Conservation (phyloP, 2,888 invertebrate species). For the Netelia fuscicornis region DNA sequence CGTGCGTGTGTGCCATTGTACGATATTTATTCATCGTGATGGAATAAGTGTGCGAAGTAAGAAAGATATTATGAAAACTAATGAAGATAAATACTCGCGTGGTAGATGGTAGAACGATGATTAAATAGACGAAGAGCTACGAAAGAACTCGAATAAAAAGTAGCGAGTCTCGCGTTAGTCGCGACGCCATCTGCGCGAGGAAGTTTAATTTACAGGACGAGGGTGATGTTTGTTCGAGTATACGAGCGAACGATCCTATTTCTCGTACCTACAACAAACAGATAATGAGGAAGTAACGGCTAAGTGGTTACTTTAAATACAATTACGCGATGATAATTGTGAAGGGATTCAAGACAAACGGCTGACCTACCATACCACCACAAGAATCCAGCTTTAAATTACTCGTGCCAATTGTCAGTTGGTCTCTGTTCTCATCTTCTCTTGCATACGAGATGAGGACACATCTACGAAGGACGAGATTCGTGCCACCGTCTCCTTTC, state of each 20-base stretch:
- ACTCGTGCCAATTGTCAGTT: conserved; percentile 28
- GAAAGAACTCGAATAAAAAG: conserved; percentile 46
- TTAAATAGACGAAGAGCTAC: conserved; percentile 45
- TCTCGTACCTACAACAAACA: conserved; percentile 31
- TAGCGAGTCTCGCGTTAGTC: conserved; percentile 9
- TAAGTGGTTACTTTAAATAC: conserved; percentile 46
- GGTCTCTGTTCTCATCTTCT: background rate
- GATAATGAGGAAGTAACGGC: conserved; percentile 48
- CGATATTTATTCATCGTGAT: background rate
- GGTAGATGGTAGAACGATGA: conserved; percentile 35
- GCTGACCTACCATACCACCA: background rate
- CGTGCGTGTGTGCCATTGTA: background rate
- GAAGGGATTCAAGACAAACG: conserved; percentile 38
- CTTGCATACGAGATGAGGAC: conserved; percentile 52
- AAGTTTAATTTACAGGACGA: conserved; percentile 22
- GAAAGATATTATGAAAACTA: conserved; percentile 60
- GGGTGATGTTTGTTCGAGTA: background rate
- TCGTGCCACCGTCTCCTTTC: conserved; percentile 19
- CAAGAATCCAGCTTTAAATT: conserved; percentile 27
- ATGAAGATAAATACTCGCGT: conserved; percentile 59
- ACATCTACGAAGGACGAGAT: conserved; percentile 28
- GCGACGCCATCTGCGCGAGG: conserved; percentile 17
- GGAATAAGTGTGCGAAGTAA: background rate
- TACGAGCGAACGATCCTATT: conserved; percentile 28
- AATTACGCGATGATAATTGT: conserved; percentile 55